Percentiles rank a stretch among this genome's conserved stretches.
These are phyloP conservation scores for Syrrhaptes paradoxus DNA, from an alignment of 2,113 vertebrate genomes.

Conservation along the genomic window DNA sequence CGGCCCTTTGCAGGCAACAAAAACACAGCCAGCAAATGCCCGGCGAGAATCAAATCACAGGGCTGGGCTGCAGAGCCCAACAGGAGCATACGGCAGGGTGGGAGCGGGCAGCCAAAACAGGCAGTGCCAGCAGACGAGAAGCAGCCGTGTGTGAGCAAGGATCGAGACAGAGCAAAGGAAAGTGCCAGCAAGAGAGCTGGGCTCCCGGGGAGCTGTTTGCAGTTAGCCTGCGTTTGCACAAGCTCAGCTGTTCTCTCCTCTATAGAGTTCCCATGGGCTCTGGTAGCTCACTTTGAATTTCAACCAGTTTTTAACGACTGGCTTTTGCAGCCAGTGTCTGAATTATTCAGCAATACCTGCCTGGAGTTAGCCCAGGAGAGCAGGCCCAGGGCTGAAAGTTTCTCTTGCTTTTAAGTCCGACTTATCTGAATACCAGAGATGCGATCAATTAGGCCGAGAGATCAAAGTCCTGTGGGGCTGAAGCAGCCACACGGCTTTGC, in stretches of 20 bases:
- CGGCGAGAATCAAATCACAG: rapidly evolving
- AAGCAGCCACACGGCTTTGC: not conserved
- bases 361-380: not conserved
- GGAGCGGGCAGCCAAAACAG: not conserved
- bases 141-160: rapidly evolving
- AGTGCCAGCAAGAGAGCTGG: not conserved
- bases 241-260: constrained; percentile 11
- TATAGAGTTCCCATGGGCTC: not conserved
- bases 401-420: not conserved
- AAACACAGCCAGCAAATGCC: not conserved
- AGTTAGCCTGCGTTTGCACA: not conserved
- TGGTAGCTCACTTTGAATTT: not conserved
- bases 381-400: not conserved
- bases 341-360: constrained; percentile 39
- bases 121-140: rapidly evolving
- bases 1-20: not conserved
- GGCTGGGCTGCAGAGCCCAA: not conserved
- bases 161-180: not conserved
- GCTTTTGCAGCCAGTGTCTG: not conserved
- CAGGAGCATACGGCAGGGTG: rapidly evolving
- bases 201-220: not conserved
- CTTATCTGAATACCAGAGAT: not conserved
- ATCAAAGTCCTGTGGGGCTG: not conserved
- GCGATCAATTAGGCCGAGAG: not conserved
- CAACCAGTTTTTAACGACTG: not conserved